phyloP scores from a whole-genome alignment of 2,888 invertebrate genomes.

The Ommatoiulus sabulosus region DNA sequence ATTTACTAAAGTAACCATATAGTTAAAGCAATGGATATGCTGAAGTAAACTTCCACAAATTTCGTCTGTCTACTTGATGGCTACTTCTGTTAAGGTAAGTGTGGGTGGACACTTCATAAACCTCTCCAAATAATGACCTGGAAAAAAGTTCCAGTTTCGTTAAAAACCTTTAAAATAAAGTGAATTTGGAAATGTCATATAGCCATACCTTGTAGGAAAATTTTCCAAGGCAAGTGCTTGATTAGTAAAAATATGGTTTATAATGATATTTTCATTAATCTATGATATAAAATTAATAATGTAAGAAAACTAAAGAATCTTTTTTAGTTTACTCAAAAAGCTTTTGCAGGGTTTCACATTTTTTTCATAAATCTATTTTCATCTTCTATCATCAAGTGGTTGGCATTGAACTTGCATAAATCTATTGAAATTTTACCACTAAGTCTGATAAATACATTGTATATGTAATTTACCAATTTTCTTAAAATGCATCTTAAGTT shows the following conservation, averaged over 20 bases:
- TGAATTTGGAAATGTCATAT: neutral
- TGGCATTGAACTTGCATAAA: no score
- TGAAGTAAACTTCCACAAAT: slow-evolving; percentile 34
- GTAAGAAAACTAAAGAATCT: neutral
- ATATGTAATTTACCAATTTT: no score
- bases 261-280: neutral
- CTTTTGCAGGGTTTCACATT: no score
- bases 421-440: no score
- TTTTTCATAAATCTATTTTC: no score
- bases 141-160: neutral
- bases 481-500: no score
- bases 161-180: neutral
- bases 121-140: slow-evolving; percentile 48
- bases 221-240: slow-evolving; percentile 20
- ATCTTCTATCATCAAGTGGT: no score
- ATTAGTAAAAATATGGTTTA: slow-evolving; percentile 52
- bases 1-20: neutral
- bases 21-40: neutral
- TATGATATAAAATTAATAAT: neutral
- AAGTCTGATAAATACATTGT: no score
- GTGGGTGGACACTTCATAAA: slow-evolving; percentile 11
- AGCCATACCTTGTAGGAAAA: neutral
- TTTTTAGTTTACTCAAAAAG: no score
- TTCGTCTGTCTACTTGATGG: neutral
- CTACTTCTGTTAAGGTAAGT: neutral